Conservation (phyloP, 2,888 invertebrate genomes). For the Pinctada fucata region DNA sequence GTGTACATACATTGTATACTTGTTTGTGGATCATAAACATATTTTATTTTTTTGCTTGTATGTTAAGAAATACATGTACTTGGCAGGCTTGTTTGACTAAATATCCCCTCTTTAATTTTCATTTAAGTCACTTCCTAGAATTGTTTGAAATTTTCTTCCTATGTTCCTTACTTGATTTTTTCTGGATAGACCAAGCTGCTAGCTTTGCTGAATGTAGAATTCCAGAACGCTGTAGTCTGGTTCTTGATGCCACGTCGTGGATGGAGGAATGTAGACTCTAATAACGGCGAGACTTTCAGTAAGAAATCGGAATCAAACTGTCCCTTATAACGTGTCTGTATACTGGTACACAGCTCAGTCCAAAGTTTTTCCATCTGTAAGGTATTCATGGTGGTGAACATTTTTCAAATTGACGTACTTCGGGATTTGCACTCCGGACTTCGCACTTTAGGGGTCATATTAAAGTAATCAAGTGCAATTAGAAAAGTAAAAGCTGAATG, state of each 20-base stretch:
- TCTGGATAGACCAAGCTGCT: constrained; percentile 65
- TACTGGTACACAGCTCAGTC: constrained; percentile 63
- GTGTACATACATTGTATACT: neutral
- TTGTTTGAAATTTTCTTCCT: too few species aligned
- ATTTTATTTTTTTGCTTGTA: too few species aligned
- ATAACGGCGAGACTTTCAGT: constrained; percentile 61
- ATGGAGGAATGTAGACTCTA: constrained; percentile 67
- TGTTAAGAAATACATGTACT: too few species aligned
- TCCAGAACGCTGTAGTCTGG: constrained; percentile 69
- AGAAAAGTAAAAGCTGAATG: too few species aligned
- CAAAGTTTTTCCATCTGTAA: constrained; percentile 72
- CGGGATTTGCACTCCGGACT: too few species aligned
- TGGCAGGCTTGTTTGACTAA: too few species aligned
- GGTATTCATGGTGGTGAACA: neutral
- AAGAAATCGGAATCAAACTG: constrained; percentile 69
- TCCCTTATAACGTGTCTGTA: constrained; percentile 65
- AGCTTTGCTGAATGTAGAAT: constrained; percentile 66
- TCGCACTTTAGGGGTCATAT: too few species aligned
- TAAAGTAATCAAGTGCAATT: too few species aligned
- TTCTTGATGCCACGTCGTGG: constrained; percentile 65
- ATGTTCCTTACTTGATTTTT: constrained; percentile 61
- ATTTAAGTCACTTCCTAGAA: too few species aligned
- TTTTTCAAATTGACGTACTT: too few species aligned
- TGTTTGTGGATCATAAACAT: neutral
- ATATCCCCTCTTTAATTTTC: too few species aligned